These are phyloP conservation scores for Engystomops pustulosus DNA, from an alignment of 2,113 vertebrate genomes.

Conservation along the genomic window DNA sequence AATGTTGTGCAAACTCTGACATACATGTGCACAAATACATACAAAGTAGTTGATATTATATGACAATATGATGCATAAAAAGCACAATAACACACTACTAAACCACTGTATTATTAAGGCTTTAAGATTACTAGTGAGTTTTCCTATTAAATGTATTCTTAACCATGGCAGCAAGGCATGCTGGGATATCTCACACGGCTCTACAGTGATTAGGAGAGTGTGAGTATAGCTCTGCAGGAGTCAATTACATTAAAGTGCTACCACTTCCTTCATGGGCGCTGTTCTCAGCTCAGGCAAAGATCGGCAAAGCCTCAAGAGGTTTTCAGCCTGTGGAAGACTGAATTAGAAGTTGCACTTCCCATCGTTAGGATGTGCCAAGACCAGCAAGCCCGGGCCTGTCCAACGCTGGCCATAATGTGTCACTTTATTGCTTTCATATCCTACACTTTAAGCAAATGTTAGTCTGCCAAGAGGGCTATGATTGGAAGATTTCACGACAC, in stretches of 20 bases:
- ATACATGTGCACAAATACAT: no score
- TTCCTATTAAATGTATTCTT: not conserved
- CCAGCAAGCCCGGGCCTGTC: constrained; percentile 76
- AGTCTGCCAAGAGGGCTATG: constrained; percentile 18
- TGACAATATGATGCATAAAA: no score
- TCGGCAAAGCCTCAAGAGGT: constrained; percentile 55
- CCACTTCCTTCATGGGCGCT: constrained; percentile 17
- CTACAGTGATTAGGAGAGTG: rapidly evolving
- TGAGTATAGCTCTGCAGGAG: not conserved
- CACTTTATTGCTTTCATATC: constrained; percentile 58
- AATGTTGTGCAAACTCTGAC: no score
- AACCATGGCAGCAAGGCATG: not conserved
- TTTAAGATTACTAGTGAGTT: not conserved
- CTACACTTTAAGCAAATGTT: constrained; percentile 43
- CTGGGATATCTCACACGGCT: rapidly evolving
- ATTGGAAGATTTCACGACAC: not conserved
- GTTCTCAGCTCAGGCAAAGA: not conserved
- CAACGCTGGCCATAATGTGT: constrained; percentile 53
- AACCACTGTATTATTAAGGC: not conserved
- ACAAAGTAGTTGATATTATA: no score
- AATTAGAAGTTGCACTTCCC: constrained; percentile 47
- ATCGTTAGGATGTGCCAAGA: constrained; percentile 61
- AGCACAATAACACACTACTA: no score
- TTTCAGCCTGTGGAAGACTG: constrained; percentile 15
- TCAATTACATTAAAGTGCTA: not conserved